phyloP scores from a whole-genome alignment of 1,140 invertebrate genomes.

The Drosophila pandora region DNA sequence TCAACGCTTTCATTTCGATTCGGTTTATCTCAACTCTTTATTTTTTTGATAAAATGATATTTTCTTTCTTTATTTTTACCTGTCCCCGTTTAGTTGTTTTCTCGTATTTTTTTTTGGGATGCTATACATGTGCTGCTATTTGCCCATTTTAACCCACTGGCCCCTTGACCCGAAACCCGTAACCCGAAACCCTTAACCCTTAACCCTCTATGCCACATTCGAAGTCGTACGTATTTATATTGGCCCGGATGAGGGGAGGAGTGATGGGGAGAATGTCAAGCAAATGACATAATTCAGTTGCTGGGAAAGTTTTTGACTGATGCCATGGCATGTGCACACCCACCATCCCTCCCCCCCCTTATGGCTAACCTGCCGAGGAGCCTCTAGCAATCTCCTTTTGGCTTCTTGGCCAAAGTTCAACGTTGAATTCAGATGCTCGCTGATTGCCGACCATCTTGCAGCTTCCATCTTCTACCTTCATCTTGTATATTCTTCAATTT shows the following conservation, averaged over 20 bases:
- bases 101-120: conserved; percentile 14
- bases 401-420: conserved; percentile 63
- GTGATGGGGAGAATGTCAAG: conserved; percentile 48
- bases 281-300: conserved; percentile 82
- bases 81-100: conserved; percentile 36
- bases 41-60: conserved; percentile 19
- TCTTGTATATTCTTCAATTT: conserved; percentile 12
- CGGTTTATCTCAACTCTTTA: conserved; percentile 35
- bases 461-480: not conserved
- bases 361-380: not conserved
- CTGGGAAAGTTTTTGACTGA: conserved; percentile 78
- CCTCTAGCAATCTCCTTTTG: conserved; percentile 14
- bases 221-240: conserved; percentile 1
- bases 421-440: conserved; percentile 77
- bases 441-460: conserved; percentile 67
- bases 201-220: not conserved
- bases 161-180: not conserved
- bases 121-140: conserved; percentile 36
- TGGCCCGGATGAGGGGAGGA: not conserved
- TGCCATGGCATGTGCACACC: conserved; percentile 44
- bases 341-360: conserved; percentile 19
- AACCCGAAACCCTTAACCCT: not conserved
- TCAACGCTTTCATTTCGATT: conserved; percentile 43
- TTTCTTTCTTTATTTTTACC: conserved; percentile 21
- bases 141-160: conserved; percentile 10